Conservation (phyloP, 2,888 invertebrate species). For the Oxyscelio sp. region DNA sequence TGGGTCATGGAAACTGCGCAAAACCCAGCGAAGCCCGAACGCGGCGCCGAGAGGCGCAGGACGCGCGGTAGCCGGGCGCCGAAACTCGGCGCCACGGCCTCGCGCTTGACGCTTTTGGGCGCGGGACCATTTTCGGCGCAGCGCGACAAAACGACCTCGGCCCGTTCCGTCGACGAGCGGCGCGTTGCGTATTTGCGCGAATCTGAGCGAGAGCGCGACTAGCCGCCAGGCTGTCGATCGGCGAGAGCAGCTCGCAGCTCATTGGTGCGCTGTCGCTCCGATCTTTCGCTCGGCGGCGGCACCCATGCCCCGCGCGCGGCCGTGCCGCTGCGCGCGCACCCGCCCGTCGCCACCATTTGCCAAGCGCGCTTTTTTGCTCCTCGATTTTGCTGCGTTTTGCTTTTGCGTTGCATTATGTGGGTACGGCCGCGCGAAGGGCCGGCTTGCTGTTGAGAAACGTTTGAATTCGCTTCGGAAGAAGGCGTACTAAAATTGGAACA, state of each 20-base stretch:
- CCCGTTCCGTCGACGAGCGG: constrained; percentile 68
- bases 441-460: too few species aligned
- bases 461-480: too few species aligned
- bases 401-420: constrained; percentile 23
- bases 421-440: constrained; percentile 13
- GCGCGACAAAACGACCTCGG: constrained; percentile 16
- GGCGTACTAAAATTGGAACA: too few species aligned
- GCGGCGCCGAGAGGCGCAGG: constrained; percentile 38
- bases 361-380: constrained; percentile 43
- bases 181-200: constrained; percentile 77
- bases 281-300: background rate
- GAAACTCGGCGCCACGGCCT: constrained; percentile 44
- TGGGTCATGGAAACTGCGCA: constrained; percentile 88
- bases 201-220: constrained; percentile 85
- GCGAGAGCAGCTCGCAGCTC: constrained; percentile 81
- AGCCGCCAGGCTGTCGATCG: constrained; percentile 79
- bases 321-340: constrained; percentile 25
- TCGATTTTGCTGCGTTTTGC: constrained; percentile 31
- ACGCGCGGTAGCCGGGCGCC: constrained; percentile 53
- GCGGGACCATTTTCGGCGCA: constrained; percentile 33
- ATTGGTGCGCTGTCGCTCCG: constrained; percentile 80
- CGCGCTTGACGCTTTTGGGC: constrained; percentile 72
- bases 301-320: background rate
- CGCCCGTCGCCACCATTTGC: constrained; percentile 17
- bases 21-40: constrained; percentile 77